Evolutionary conservation across 2,797 vertebrate genomes (phyloP).

Genomic region (Thalassophryne amazonica): DNA sequence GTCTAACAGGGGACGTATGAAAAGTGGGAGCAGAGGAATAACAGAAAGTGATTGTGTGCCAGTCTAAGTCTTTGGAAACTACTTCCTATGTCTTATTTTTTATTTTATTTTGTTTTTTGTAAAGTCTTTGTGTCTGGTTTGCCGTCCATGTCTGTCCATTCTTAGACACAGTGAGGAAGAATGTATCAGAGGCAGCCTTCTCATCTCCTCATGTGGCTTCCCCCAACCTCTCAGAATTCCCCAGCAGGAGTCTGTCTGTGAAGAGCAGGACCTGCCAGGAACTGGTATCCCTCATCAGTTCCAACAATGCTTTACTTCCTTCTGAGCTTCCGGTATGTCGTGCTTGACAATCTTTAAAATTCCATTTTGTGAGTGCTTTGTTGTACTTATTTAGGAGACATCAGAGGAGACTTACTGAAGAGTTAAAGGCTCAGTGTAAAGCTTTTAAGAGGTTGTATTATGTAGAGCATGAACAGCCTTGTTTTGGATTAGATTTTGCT

Average conservation of each 20-base stretch:
- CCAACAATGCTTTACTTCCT: constrained; percentile 38
- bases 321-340: constrained; percentile 62
- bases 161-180: constrained; percentile 81
- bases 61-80: not conserved
- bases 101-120: not conserved
- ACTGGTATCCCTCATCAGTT: constrained; percentile 65
- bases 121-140: not conserved
- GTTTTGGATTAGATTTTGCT: no score
- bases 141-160: not conserved
- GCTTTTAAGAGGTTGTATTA: no score
- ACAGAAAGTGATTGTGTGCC: constrained; percentile 22
- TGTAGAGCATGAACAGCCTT: no score
- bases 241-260: constrained; percentile 67
- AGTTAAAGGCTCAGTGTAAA: not conserved
- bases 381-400: not conserved
- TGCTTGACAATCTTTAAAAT: constrained; percentile 13
- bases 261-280: constrained; percentile 84
- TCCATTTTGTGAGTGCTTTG: not conserved
- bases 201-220: constrained; percentile 66
- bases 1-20: constrained; percentile 51
- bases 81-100: not conserved
- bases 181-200: constrained; percentile 83
- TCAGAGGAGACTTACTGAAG: no score
- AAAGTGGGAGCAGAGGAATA: constrained; percentile 38
- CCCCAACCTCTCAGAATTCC: constrained; percentile 42